These are phyloP conservation scores for Castor canadensis DNA, from an alignment of 2,113 vertebrate species.

Conservation along the genomic window DNA sequence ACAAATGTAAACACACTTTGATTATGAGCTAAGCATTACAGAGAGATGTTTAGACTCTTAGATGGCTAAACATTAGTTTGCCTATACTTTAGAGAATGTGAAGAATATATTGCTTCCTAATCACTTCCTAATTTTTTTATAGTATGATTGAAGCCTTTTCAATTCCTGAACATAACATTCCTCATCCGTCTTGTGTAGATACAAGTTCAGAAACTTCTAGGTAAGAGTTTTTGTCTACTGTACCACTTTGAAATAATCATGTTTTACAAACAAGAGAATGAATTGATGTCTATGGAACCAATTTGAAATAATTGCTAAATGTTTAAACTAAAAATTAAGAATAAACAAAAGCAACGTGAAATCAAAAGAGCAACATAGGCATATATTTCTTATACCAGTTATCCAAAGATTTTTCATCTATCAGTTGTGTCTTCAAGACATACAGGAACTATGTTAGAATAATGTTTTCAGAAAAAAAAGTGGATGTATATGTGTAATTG, in stretches of 20 bases:
- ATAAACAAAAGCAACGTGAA: not conserved
- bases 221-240: conserved; percentile 71
- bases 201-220: conserved; percentile 70
- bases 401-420: not conserved
- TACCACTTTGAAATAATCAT: conserved; percentile 16
- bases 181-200: conserved; percentile 62
- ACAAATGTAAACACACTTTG: conserved; percentile 73
- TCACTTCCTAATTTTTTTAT: conserved; percentile 28
- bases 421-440: not conserved
- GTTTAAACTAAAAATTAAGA: conserved; percentile 24
- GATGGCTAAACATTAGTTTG: conserved; percentile 22
- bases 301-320: conserved; percentile 44
- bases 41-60: not conserved
- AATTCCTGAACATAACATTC: conserved; percentile 18
- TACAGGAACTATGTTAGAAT: not conserved
- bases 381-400: not conserved
- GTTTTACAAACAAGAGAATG: conserved; percentile 44
- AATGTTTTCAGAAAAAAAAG: conserved; percentile 9
- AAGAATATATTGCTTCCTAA: conserved; percentile 46
- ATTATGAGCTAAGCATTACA: conserved; percentile 71
- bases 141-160: conserved; percentile 61
- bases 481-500: not conserved
- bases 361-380: not conserved
- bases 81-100: conserved; percentile 47
- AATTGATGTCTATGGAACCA: not conserved